These are phyloP conservation scores for Zaprionus davidi DNA, from an alignment of 1,140 invertebrate species.

Conservation along the genomic window DNA sequence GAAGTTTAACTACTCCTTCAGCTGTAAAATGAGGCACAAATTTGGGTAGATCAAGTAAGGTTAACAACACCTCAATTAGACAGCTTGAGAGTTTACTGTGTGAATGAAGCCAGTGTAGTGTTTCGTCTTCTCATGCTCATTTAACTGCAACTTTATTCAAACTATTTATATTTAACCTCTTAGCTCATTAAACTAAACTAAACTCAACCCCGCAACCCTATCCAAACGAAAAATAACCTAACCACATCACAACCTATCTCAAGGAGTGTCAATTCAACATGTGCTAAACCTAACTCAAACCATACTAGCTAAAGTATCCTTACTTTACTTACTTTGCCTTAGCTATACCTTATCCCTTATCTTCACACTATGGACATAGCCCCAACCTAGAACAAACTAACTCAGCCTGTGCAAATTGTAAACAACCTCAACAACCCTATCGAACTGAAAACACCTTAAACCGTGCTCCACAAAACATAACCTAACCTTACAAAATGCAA, in stretches of 20 bases:
- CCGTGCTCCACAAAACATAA: neutral
- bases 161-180: neutral
- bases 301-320: too few relatives aligned
- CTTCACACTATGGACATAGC: too few relatives aligned
- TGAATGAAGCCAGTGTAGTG: neutral
- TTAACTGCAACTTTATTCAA: neutral
- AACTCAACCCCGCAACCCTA: neutral
- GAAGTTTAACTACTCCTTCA: neutral
- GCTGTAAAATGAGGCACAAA: neutral
- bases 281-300: neutral
- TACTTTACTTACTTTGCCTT: too few relatives aligned
- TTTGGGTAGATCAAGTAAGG: neutral
- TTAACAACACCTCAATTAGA: neutral
- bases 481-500: neutral
- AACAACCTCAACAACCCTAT: neutral
- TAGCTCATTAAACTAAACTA: neutral
- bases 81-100: neutral
- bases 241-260: too few relatives aligned
- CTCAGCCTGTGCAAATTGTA: neutral
- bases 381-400: neutral
- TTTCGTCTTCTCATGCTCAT: neutral
- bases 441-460: neutral
- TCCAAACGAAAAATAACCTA: neutral
- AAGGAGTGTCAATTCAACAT: neutral
- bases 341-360: too few relatives aligned